These are phyloP conservation scores for Semnornis frantzii DNA, from an alignment of 2,113 vertebrate genomes.

Conservation along the genomic window DNA sequence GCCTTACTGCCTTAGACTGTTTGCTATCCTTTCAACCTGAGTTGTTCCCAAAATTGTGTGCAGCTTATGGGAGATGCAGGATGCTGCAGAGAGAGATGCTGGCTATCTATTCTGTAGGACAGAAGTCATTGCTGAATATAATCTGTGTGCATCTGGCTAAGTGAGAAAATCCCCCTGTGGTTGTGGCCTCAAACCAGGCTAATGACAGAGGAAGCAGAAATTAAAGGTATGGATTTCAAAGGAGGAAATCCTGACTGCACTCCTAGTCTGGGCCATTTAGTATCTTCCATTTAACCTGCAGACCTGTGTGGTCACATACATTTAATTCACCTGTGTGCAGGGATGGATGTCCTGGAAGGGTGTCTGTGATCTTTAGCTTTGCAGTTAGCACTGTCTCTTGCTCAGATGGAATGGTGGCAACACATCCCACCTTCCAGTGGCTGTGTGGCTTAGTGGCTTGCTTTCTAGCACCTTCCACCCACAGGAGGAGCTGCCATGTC, in stretches of 20 bases:
- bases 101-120: not conserved
- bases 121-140: not conserved
- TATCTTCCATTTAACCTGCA: not conserved
- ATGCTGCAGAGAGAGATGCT: not conserved
- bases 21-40: not conserved
- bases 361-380: not conserved
- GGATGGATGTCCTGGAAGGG: not conserved
- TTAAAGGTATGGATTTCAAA: slow-evolving; percentile 16
- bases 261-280: not conserved
- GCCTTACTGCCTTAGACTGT: not conserved
- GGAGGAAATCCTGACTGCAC: not conserved
- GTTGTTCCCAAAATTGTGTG: not conserved
- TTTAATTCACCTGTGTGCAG: not conserved
- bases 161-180: not conserved
- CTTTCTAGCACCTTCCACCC: not conserved
- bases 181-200: not conserved
- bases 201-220: not conserved
- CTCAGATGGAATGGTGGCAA: not conserved
- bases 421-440: not conserved
- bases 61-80: not conserved
- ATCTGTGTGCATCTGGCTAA: not conserved
- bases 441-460: not conserved
- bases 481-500: rapidly evolving
- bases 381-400: not conserved
- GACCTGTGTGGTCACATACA: not conserved